These are phyloP conservation scores for Drosophila elegans DNA, from an alignment of 1,140 invertebrate species.

Conservation along the genomic window DNA sequence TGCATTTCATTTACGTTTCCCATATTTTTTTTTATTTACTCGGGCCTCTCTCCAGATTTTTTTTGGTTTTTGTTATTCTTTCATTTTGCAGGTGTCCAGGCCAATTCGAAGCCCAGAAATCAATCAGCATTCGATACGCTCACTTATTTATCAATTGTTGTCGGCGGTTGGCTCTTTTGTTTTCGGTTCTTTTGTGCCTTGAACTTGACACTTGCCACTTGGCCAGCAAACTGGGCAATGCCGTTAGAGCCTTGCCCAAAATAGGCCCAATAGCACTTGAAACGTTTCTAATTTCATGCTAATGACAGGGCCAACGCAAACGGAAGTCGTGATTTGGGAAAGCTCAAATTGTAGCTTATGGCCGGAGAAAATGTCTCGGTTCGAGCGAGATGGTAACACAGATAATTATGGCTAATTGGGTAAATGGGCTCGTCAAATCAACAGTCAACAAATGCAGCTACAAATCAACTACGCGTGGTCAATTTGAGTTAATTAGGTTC, in stretches of 20 bases:
- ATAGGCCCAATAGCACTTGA: constrained; percentile 24
- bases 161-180: constrained; percentile 39
- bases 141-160: constrained; percentile 67
- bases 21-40: constrained; percentile 10
- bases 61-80: constrained; percentile 30
- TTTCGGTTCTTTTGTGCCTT: constrained; percentile 45
- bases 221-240: constrained; percentile 17
- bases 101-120: constrained; percentile 62
- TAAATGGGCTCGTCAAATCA: constrained; percentile 37
- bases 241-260: constrained; percentile 24
- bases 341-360: constrained; percentile 50
- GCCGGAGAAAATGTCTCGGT: constrained; percentile 21
- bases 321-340: constrained; percentile 64
- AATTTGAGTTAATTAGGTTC: constrained; percentile 33
- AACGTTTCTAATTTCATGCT: constrained; percentile 50
- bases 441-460: constrained; percentile 28
- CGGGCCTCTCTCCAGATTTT: constrained; percentile 14
- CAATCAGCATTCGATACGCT: constrained; percentile 64
- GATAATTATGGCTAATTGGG: constrained; percentile 51
- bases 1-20: constrained; percentile 42
- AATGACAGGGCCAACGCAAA: constrained; percentile 47
- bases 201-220: constrained; percentile 71
- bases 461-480: constrained; percentile 15
- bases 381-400: constrained; percentile 22
- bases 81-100: constrained; percentile 41